These are phyloP conservation scores for Andrena fulva DNA, from an alignment of 2,888 invertebrate species.

Conservation along the genomic window DNA sequence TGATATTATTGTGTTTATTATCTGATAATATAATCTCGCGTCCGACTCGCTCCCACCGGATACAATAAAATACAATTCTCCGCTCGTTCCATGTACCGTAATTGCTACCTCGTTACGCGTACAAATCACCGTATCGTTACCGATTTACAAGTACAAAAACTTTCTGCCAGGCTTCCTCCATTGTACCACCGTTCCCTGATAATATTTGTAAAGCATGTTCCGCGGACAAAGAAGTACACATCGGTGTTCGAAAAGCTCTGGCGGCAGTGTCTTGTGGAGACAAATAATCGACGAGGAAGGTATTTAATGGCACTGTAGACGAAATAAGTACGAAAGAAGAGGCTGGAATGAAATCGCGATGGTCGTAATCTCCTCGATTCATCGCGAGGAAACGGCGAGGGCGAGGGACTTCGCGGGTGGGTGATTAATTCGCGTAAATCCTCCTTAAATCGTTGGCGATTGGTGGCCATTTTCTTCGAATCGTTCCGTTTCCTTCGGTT, in stretches of 20 bases:
- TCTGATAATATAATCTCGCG: background rate
- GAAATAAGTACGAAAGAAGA: background rate
- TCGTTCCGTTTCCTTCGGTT: slow-evolving; percentile 38
- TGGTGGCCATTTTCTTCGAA: background rate
- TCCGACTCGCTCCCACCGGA: background rate
- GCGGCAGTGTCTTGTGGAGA: background rate
- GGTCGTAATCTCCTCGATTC: background rate
- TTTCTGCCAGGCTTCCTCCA: background rate
- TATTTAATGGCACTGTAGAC: background rate
- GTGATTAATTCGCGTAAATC: slow-evolving; percentile 20
- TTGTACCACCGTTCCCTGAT: background rate
- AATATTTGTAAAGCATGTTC: background rate
- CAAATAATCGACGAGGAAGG: background rate
- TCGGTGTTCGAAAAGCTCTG: background rate
- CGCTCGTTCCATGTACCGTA: no score
- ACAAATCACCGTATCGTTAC: background rate
- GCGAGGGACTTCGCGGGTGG: no score
- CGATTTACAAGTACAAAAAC: background rate
- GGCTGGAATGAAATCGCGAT: background rate
- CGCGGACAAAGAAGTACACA: background rate
- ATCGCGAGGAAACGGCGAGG: background rate
- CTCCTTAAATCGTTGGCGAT: background rate
- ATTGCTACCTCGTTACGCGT: background rate
- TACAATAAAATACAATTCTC: background rate
- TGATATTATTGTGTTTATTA: no score